phyloP scores from a whole-genome alignment of 1,140 invertebrate genomes.

The Cyrtorhinus lividipennis region DNA sequence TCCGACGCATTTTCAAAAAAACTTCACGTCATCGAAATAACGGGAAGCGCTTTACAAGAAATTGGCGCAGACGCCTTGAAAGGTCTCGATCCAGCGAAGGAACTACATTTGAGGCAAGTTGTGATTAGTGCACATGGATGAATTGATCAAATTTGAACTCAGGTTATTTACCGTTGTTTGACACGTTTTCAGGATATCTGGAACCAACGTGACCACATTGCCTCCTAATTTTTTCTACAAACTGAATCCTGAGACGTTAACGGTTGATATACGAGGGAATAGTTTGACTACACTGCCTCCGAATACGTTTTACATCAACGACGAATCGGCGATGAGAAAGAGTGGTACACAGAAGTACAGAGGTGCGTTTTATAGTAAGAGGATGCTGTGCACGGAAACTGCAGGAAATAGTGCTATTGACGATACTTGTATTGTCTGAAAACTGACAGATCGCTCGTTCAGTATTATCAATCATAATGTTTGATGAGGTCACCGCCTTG shows the following conservation, averaged over 20 bases:
- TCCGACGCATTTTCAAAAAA: constrained; percentile 44
- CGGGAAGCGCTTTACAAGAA: constrained; percentile 48
- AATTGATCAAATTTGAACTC: background rate
- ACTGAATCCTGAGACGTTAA: constrained; percentile 60
- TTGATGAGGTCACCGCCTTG: no score
- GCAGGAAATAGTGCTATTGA: no score
- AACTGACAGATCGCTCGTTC: no score
- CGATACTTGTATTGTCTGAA: no score
- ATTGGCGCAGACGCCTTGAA: constrained; percentile 56
- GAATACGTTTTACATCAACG: constrained; percentile 66
- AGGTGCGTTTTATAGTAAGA: constrained; percentile 39
- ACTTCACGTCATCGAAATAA: constrained; percentile 61
- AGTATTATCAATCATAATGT: no score
- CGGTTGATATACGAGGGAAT: constrained; percentile 66
- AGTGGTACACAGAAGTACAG: constrained; percentile 63
- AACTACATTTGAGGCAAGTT: constrained; percentile 44
- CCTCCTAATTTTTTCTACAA: constrained; percentile 61
- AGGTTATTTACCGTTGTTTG: background rate
- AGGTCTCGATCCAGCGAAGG: constrained; percentile 40
- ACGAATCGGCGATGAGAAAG: constrained; percentile 57
- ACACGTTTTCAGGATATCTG: constrained; percentile 37
- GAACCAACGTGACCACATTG: constrained; percentile 56
- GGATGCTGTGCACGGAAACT: background rate
- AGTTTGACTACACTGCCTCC: constrained; percentile 61
- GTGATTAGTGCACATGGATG: background rate